Evolutionary conservation across 2,797 vertebrate genomes (phyloP), one percentile per base, ranked within the genome.

Genomic region (Notoglanidium macrostoma): DNA sequence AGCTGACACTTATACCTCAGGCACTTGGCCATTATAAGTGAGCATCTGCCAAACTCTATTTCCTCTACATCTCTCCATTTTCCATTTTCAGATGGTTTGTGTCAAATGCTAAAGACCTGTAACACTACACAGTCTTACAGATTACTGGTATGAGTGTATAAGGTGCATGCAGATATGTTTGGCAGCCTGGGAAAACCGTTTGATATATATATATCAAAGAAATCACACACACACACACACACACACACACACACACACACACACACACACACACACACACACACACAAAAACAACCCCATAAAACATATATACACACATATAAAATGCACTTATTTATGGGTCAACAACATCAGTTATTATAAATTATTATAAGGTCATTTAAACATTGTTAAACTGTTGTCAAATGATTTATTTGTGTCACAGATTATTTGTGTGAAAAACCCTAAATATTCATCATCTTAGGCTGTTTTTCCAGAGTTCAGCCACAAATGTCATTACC

Each of bases 1-100:
- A 93, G 92, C 94, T 94, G 94, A 95, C 95, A 96, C 95, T 94
- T 95, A 94, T 59, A 82, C 94, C 95, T 95, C 92, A 93, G 95
- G 95, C 95, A 93, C 93, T 95, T 94, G 94, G 94, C 93, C 90
- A 91, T 95, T 94, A 94, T 94, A 94, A 95, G 94, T 93, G 95
- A 95, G 94, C 92, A 93, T 92, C 94, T 94, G 94, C 95, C 93
- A 93, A 94, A 95, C 93, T 61, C 78, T 59, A 59, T 61, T 80
- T 80, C 55, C 29, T 78, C 5, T 35, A 14, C 1, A 4, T 61
- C 32, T 61, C 11, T 26, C 95, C 94, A 94, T 95, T 96, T 94
- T 94, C 93, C 63, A 61, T 79, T 80, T 78, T 67, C 57, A 35
- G 23, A 59, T 65, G 54, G 46, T 87, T 83, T 90, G 74, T 44